Evolutionary conservation across 1,140 invertebrate species (phyloP).

Genomic region (Drosophila watanabei): DNA sequence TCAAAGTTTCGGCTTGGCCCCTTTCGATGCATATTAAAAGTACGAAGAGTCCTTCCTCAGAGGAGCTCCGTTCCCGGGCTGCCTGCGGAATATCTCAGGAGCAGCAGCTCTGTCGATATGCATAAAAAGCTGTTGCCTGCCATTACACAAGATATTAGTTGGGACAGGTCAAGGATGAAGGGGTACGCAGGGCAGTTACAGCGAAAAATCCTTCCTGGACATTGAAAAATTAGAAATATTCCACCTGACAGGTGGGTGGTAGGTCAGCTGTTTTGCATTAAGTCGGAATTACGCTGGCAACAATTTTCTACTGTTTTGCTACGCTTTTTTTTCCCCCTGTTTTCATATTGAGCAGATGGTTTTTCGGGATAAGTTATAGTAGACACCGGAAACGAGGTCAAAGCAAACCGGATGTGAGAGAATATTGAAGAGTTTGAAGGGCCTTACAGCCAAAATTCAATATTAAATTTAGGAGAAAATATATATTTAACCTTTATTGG

Average conservation of each 20-base stretch:
- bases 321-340: background rate
- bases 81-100: conserved; percentile 73
- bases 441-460: background rate
- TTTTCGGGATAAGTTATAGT: conserved; percentile 32
- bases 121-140: conserved; percentile 75
- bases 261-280: conserved; percentile 77
- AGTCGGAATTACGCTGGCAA: conserved; percentile 34
- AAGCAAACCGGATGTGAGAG: conserved; percentile 4
- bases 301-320: conserved; percentile 30
- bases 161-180: conserved; percentile 69
- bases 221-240: conserved; percentile 81
- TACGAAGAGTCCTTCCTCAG: conserved; percentile 45
- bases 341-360: conserved; percentile 47
- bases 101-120: conserved; percentile 65
- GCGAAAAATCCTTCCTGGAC: conserved; percentile 60
- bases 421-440: conserved; percentile 10
- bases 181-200: conserved; percentile 1
- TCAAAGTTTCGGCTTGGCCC: conserved; percentile 61
- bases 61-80: conserved; percentile 21
- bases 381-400: conserved; percentile 32
- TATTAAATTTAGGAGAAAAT: background rate
- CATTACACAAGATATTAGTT: conserved; percentile 78
- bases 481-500: background rate
- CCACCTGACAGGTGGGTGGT: conserved; percentile 49
- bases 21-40: conserved; percentile 77